A percentile compares a stretch with the other conserved stretches of the same genome.
Evolutionary conservation across 2,888 invertebrate species (phyloP).

Genomic region (Meliscaeva auricollis): DNA sequence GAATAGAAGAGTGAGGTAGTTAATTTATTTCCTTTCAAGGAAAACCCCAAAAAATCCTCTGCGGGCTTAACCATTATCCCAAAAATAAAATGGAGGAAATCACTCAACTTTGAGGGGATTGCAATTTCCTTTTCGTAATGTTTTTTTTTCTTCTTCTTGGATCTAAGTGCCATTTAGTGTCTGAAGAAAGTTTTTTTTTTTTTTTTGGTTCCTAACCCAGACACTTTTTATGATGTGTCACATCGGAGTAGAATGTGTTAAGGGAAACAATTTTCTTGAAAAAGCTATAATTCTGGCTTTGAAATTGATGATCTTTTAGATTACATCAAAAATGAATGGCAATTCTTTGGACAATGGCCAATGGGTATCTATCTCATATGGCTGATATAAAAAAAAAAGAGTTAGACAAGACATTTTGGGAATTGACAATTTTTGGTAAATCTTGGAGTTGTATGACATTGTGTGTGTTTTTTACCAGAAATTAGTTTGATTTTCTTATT

Average conservation of each 20-base stretch:
- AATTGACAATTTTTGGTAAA: too few species aligned
- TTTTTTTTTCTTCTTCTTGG: background rate
- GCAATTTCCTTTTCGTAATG: constrained; percentile 8
- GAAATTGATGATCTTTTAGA: background rate
- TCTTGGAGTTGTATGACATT: too few species aligned
- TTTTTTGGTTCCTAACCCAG: background rate
- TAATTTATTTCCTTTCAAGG: constrained; percentile 24
- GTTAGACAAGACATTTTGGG: too few species aligned
- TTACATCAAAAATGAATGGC: constrained; percentile 29
- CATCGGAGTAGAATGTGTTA: background rate
- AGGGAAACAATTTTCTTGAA: constrained; percentile 19
- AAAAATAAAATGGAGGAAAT: constrained; percentile 6
- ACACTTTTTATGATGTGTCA: constrained; percentile 24
- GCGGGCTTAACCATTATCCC: constrained; percentile 21
- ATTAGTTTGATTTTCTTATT: too few species aligned
- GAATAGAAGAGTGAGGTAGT: background rate
- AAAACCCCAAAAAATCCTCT: constrained; percentile 20
- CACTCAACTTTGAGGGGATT: constrained; percentile 27
- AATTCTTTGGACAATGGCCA: background rate
- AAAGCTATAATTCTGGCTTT: too few species aligned
- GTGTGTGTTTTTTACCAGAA: too few species aligned
- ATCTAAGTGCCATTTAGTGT: constrained; percentile 25
- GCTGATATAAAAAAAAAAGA: too few species aligned
- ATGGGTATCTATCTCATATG: too few species aligned
- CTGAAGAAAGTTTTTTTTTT: background rate